Evolutionary conservation across 2,113 vertebrate genomes (phyloP), one percentile per base, ranked within the genome.

Genomic region (Cyanistes caeruleus): DNA sequence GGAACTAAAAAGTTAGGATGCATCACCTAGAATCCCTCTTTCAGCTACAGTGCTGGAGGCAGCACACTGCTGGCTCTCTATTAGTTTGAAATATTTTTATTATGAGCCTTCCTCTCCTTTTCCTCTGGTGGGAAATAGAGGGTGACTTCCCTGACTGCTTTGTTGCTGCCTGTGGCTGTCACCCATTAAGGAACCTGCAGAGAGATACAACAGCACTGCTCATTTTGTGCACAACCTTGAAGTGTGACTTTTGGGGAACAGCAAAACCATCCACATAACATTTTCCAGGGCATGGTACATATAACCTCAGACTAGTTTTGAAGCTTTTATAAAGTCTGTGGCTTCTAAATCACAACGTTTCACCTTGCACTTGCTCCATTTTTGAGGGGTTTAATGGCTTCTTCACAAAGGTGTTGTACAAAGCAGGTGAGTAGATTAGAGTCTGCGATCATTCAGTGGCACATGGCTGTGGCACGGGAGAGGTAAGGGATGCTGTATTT

Each of bases 131-230:
- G 22, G 27, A 67, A 55, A 15, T 3, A 27, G 60, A 30, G 7
- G 24, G 30, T 59, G 60, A 41, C 28, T 58, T 65, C 31, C 19
- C 73, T 8, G 11, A 5, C 12, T 4, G 44, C 23, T 62, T 43
- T n/a, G 27, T 30, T 7, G 6, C 23, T 60, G 4, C 27, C 31
- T 28, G 59, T 51, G 49, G 44, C 49, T 27, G 44, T 68, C 16
- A 1, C 27, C 11, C 0, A 0, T 17, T 24, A 6, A 10, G 10
- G 35, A 30, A n/a, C 35, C 72, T 39, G 49, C 33, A 4, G 25
- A 51, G 72, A 7, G 18, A 8, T 12, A 39, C 0, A 0, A 10
- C 3, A n/a, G 52, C 1, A 0, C 43, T 1, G 1, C 5, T 16
- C 2, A 1, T 37, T 43, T 65, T 58, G 41, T 22, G 48, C 3